These are phyloP conservation scores for Pseudomugil tenellus DNA, from an alignment of 2,797 vertebrate genomes.

Conservation along the genomic window DNA sequence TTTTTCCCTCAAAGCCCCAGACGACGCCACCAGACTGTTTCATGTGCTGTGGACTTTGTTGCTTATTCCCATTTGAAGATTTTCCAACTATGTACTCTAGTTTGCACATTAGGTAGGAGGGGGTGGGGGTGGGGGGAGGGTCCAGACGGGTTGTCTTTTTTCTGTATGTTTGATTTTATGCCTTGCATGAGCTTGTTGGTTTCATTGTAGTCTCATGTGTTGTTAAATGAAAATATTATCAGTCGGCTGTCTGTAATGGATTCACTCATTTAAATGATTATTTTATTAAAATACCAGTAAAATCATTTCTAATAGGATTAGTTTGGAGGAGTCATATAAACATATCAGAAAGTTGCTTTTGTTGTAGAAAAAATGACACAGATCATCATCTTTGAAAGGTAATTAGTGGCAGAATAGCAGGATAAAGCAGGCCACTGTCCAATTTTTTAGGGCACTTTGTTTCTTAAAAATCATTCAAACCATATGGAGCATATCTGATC, in stretches of 20 bases:
- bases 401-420: background rate
- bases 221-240: too few species aligned
- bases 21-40: background rate
- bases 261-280: too few species aligned
- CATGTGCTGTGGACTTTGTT: background rate
- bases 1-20: background rate
- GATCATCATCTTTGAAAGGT: background rate
- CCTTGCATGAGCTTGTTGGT: too few species aligned
- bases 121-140: too few species aligned
- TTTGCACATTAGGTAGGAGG: background rate
- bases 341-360: too few species aligned
- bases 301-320: too few species aligned
- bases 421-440: constrained; percentile 1
- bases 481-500: constrained; percentile 12
- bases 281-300: too few species aligned
- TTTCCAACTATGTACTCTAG: background rate
- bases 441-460: background rate
- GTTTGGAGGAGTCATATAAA: too few species aligned
- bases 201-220: too few species aligned
- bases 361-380: background rate
- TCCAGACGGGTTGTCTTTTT: too few species aligned
- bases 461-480: background rate
- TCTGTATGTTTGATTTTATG: too few species aligned
- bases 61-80: background rate
- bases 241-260: too few species aligned